Evolutionary conservation across 2,888 invertebrate genomes (phyloP), one percentile per base, ranked within the genome.

Genomic region (Perizoma affinitatum): DNA sequence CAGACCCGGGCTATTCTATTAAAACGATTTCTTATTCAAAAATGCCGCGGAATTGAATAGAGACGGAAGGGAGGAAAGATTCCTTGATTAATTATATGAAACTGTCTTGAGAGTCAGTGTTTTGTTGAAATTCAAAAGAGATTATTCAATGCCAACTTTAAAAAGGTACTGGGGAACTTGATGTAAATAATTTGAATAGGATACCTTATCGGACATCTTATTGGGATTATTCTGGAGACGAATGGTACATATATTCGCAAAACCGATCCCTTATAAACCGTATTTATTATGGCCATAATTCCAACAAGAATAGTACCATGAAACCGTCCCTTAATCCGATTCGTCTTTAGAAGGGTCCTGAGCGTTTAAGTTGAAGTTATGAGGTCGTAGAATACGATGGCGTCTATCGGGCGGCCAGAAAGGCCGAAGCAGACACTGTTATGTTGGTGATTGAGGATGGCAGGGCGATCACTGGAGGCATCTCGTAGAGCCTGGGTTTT

Each of bases 11-110:
- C 66, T 63, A 81, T 83, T 85, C 80, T 82, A 80, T 84, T 83
- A 83, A 82, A 85, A 78, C 77, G 82, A 79, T 80, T 83, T 74
- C 75, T 76, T 74, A 83, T 85, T 86, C 82, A 85, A 82, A 84
- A 84, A 82, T 75, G 73, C 73, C 70, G 70, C 68, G 71, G 75
- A 80, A 83, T 82, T 86, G 77, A 87, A 87, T 85, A 74, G 77
- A 67, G 81, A 79, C 72, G 76, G 78, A 68, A 47, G 43, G 36
- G 36, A 55, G 43, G 35, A 55, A 71, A 68, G 72, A 75, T 77
- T 75, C 73, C 70, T 76, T 83, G 80, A 87, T 87, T 86, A 83
- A 85, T 87, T 67, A 64, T 58, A 62, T 63, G 57, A 61, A 69
- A 68, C 70, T 73, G 76, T 74, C 72, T 73, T 72, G 65, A 48